Percentiles rank a stretch among this genome's conserved stretches.
Conservation (phyloP, 2,797 vertebrate species). For the Nannoperca obscura region DNA sequence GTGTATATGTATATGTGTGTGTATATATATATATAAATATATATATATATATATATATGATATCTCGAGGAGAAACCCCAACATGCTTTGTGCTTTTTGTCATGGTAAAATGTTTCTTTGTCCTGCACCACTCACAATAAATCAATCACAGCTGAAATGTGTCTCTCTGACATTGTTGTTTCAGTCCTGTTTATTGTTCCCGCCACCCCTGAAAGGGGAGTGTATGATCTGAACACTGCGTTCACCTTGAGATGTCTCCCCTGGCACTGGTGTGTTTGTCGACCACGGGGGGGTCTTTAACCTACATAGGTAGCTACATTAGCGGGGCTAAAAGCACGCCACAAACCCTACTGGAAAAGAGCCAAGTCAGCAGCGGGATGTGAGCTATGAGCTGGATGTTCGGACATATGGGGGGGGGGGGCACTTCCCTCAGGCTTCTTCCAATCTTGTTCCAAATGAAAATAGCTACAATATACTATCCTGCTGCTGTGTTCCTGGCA, state of each 20-base stretch:
- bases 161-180: conserved; percentile 61
- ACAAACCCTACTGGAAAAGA: conserved; percentile 70
- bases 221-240: conserved; percentile 36
- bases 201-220: conserved; percentile 36
- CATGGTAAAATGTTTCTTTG: conserved; percentile 21
- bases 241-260: conserved; percentile 82
- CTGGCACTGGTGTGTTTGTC: conserved; percentile 74
- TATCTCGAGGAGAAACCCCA: neutral
- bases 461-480: conserved; percentile 56
- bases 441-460: conserved; percentile 62
- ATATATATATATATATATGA: neutral
- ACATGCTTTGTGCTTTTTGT: conserved; percentile 6
- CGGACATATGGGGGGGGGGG: conserved; percentile 46
- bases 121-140: conserved; percentile 20
- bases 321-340: conserved; percentile 77
- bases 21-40: neutral
- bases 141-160: conserved; percentile 56
- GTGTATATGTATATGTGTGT: no score
- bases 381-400: conserved; percentile 71
- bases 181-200: conserved; percentile 60
- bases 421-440: conserved; percentile 68
- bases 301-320: conserved; percentile 85
- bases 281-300: conserved; percentile 83
- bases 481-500: conserved; percentile 52
- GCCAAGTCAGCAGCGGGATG: conserved; percentile 80